A percentile compares a stretch with the other conserved stretches of the same genome.
Evolutionary conservation across 2,888 invertebrate genomes (phyloP).

Genomic region (Thysanoteuthis rhombus): DNA sequence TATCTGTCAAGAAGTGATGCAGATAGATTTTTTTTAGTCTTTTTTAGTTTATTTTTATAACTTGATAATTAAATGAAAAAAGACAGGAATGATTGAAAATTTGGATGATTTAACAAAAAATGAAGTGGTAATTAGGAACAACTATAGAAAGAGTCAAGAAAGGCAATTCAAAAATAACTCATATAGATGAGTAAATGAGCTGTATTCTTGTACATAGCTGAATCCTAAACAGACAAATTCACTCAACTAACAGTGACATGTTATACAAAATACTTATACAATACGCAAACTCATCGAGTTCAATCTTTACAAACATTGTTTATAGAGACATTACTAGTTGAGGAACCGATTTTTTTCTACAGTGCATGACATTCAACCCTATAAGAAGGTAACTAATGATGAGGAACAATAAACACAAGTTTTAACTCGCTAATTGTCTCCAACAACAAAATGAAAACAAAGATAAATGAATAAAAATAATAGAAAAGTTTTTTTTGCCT

Average conservation of each 20-base stretch:
- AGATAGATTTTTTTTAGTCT: too few relatives aligned
- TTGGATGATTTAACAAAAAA: background rate
- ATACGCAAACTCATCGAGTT: background rate
- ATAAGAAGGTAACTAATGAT: background rate
- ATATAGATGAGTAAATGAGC: background rate
- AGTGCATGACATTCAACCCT: background rate
- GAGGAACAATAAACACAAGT: background rate
- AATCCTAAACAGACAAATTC: background rate
- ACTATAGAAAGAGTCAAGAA: too few relatives aligned
- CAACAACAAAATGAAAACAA: background rate
- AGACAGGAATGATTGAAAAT: background rate
- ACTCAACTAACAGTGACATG: background rate
- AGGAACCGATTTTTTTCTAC: background rate
- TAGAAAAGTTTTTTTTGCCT: background rate
- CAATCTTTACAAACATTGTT: background rate
- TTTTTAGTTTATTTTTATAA: background rate
- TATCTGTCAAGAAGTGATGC: too few relatives aligned
- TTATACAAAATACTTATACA: background rate
- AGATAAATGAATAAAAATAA: background rate
- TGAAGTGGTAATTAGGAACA: too few relatives aligned
- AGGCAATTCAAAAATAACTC: background rate
- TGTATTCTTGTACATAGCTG: background rate
- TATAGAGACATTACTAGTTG: background rate
- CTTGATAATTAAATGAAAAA: background rate
- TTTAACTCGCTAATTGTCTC: background rate